These are phyloP conservation scores for Ptychodera flava DNA, from an alignment of 35 echinoderm and acorn worm species.

Conservation along the genomic window DNA sequence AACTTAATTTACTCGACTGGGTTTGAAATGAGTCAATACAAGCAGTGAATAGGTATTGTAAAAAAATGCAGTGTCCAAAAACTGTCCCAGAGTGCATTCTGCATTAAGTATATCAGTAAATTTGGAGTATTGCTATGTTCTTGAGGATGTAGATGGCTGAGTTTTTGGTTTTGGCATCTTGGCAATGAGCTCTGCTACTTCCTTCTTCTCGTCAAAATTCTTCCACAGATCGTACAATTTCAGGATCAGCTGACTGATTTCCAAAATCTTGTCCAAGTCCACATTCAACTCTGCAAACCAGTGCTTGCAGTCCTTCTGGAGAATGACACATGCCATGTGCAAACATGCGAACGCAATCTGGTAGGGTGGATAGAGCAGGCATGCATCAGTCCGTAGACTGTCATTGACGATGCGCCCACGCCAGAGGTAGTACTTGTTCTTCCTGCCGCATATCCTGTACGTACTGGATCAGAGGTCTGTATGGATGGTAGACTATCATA, in stretches of 20 bases:
- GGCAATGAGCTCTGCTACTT: constrained; percentile 55
- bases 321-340: constrained; percentile 98
- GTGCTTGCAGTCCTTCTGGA: constrained; percentile 95
- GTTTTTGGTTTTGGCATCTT: constrained; percentile 82
- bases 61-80: no score
- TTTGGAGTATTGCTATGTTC: no score
- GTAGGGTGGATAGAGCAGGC: constrained; percentile 90
- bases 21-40: no score
- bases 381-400: constrained; percentile 91
- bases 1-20: no score
- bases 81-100: no score
- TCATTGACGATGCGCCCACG: constrained; percentile 98
- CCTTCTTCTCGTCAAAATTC: constrained; percentile 87
- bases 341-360: constrained; percentile 93
- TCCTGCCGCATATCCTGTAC: constrained; percentile 88
- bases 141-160: constrained; percentile 42
- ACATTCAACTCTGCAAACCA: constrained; percentile 99
- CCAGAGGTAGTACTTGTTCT: constrained; percentile 88
- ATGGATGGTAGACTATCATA: constrained; percentile 93
- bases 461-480: constrained; percentile 92
- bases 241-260: constrained; percentile 94
- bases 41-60: no score
- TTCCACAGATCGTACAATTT: constrained; percentile 98
- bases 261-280: constrained; percentile 93
- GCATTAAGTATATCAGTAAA: no score